Base-by-base conservation (phyloP, 2,888 invertebrate genomes). In the Tridacna crocea region DNA sequence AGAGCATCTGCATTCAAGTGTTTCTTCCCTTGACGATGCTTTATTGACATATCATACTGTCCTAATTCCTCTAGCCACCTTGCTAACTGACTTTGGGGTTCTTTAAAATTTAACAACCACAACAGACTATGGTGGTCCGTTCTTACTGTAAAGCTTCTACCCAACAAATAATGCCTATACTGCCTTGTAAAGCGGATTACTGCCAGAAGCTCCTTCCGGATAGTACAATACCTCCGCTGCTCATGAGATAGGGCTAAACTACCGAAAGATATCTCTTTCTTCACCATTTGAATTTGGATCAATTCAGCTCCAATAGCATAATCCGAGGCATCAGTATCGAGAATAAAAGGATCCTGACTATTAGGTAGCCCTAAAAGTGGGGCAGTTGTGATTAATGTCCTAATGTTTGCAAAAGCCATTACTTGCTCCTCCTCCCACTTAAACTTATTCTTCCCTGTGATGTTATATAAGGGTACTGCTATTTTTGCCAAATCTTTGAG, bases 301-400 rank as follows among this genome's bases (percentile, higher is more conserved):
- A 88, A 68, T 26, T 80, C 87, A 10, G 76, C 83, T 12, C 84
- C 88, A 24, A 89, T 79, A 0, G 87, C 86, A n/a, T n/a, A n/a
- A n/a, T n/a, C n/a, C n/a, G n/a, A n/a, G n/a, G n/a, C n/a, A n/a
- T n/a, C n/a, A n/a, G n/a, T n/a, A n/a, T n/a, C n/a, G n/a, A n/a
- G n/a, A n/a, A n/a, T n/a, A n/a, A n/a, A n/a, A n/a, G n/a, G n/a
- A n/a, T n/a, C n/a, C n/a, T n/a, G n/a, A n/a, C n/a, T n/a, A n/a
- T n/a, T n/a, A n/a, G n/a, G n/a, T n/a, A n/a, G n/a, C n/a, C n/a
- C n/a, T n/a, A n/a, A n/a, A n/a, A n/a, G n/a, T n/a, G n/a, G n/a
- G n/a, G 0, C 17, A 6, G 68, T 27, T 26, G 65, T 72, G 17
- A 87, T 47, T 1, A 72, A 75, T 10, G 22, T 3, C 48, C 76